Evolutionary conservation across 2,113 vertebrate genomes (phyloP).

Genomic region (Polypterus senegalus): DNA sequence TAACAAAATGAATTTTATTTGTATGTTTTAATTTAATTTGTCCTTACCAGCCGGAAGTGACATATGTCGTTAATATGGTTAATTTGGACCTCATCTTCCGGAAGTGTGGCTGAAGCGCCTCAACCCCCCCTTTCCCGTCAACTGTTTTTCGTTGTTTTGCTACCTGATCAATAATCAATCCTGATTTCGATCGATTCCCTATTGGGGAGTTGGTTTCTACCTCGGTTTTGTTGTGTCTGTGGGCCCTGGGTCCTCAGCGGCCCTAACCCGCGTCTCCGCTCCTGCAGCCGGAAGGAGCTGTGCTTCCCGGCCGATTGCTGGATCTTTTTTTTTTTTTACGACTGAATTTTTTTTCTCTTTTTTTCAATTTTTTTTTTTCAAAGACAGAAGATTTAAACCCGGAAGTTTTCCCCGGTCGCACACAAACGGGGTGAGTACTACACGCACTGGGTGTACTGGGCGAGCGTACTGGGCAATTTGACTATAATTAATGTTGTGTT

Average conservation of each 20-base stretch:
- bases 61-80: conserved; percentile 32
- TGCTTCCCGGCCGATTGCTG: conserved; percentile 18
- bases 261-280: conserved; percentile 29
- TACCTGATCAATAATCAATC: conserved; percentile 21
- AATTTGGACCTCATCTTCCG: conserved; percentile 45
- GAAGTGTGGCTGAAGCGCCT: conserved; percentile 52
- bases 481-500: too few species aligned
- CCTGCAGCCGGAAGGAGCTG: conserved; percentile 52
- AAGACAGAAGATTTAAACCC: conserved; percentile 20
- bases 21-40: background rate
- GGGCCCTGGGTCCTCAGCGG: conserved; percentile 31
- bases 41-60: conserved; percentile 40
- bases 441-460: too few species aligned
- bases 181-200: conserved; percentile 17
- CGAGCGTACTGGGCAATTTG: too few species aligned
- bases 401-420: too few species aligned
- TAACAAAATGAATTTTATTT: too few species aligned
- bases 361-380: conserved; percentile 22
- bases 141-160: conserved; percentile 10
- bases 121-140: conserved; percentile 12
- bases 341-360: conserved; percentile 20
- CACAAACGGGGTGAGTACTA: too few species aligned
- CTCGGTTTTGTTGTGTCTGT: conserved; percentile 20
- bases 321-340: conserved; percentile 28
- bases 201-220: conserved; percentile 30